Base-by-base conservation (phyloP, 2,797 vertebrate species). In the Nyctalus aviator region DNA sequence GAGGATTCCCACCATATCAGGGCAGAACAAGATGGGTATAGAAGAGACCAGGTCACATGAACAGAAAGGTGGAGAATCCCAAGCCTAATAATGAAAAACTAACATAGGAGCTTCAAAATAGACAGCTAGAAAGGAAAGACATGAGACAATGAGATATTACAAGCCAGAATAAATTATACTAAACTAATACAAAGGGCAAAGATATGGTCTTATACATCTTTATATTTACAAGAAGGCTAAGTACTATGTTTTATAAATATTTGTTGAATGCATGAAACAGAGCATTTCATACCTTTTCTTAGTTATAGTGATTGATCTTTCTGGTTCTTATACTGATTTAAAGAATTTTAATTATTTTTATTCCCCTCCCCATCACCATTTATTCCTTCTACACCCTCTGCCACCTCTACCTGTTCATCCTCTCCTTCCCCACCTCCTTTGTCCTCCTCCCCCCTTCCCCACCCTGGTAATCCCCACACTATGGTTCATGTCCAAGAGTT, bases 271-370 rank as follows among this genome's bases (percentile, higher is more conserved):
- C 14, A 20, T 2, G 9, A 77, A 84, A 14, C 18, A 77, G 83
- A 87, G 8, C 4, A 71, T 71, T 86, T 94, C 62, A 46, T 59
- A 77, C 37, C 30, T 83, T 90, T 84, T 78, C 79, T 81, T 73
- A 73, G 57, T 73, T 75, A n/a, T 27, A 77, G 12, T 71, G 37
- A 64, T 64, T 77, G 14, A 23, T 25, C 32, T 89, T 89, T 81
- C 71, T 57, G 41, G 17, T 81, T 96, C 23, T 86, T 77, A 72
- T 59, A 83, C 75, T 46, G 12, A 6, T 30, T 77, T 82, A 75
- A 62, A 89, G 23, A 85, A 83, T 84, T 78, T 92, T 23, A 69
- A 59, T 87, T 18, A 5, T 7, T 62, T 30, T 62, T 13, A 59
- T 59, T 27, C 4, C 44, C 44, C 44, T 4, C 27, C 12, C 27